phyloP scores from a whole-genome alignment of 2,797 vertebrate genomes.

The Oreortyx pictus region DNA sequence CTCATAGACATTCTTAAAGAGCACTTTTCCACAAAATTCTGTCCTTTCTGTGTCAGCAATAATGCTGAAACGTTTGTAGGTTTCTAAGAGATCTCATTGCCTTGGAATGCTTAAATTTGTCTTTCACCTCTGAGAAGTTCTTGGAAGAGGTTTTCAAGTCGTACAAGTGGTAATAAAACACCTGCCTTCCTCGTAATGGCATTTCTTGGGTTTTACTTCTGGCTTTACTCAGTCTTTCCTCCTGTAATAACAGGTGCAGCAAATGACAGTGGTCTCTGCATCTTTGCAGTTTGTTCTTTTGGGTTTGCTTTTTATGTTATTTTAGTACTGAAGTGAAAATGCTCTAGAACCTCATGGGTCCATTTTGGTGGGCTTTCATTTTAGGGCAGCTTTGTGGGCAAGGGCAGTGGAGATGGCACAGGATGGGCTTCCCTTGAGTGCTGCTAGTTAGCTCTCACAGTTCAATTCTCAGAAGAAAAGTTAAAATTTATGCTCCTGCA shows the following conservation, averaged over 20 bases:
- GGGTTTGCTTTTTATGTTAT: not conserved
- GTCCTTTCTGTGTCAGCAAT: not conserved
- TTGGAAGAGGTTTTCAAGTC: not conserved
- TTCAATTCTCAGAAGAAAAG: not conserved
- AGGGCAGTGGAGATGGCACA: not conserved
- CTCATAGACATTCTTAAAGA: not conserved
- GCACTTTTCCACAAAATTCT: rapidly evolving
- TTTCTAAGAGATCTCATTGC: not conserved
- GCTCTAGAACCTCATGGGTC: not conserved
- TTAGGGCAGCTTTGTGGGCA: not conserved
- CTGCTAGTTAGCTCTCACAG: not conserved
- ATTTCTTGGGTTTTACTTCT: not conserved
- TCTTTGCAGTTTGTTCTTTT: not conserved
- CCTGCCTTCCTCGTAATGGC: not conserved
- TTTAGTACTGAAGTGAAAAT: not conserved
- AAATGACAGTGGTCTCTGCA: not conserved
- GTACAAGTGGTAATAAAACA: not conserved
- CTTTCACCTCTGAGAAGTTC: not conserved
- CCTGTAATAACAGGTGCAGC: not conserved
- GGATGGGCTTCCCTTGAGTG: not conserved
- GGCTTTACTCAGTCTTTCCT: not conserved
- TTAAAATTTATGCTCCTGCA: not conserved
- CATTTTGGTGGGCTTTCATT: not conserved
- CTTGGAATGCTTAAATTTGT: not conserved
- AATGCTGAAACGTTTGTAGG: not conserved